Conservation (phyloP, 2,113 vertebrate species). For the Aegotheles bennettii region DNA sequence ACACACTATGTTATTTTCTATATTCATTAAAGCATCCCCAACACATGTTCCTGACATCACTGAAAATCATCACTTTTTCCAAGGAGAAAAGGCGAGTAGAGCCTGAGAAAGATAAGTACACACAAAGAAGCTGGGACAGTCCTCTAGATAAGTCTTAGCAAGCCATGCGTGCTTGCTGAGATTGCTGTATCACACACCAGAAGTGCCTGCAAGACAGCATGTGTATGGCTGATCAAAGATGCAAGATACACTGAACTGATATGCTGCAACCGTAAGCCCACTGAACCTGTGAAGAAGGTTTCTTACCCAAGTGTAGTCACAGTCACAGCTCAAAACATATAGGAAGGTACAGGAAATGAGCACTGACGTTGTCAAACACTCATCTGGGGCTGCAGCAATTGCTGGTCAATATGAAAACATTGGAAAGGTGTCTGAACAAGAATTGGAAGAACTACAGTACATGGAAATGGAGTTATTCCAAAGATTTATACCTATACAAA, state of each 20-base stretch:
- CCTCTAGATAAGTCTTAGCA: not conserved
- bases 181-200: not conserved
- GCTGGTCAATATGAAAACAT: not conserved
- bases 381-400: not conserved
- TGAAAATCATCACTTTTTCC: not conserved
- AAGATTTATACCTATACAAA: not conserved
- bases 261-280: not conserved
- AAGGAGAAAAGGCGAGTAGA: not conserved
- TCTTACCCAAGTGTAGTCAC: not conserved
- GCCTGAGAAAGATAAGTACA: not conserved
- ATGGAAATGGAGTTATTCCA: not conserved
- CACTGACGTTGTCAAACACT: not conserved
- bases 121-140: not conserved
- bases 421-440: not conserved
- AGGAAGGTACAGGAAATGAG: not conserved
- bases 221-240: not conserved
- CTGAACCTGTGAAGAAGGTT: not conserved
- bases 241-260: not conserved
- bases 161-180: not conserved
- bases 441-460: not conserved
- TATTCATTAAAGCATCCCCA: not conserved
- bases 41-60: not conserved
- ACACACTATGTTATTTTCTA: not conserved
- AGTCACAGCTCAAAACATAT: not conserved
- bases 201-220: not conserved